A percentile compares a stretch with the other conserved stretches of the same genome.
Evolutionary conservation across 2,888 invertebrate species (phyloP).

Genomic region (Selenia dentaria): DNA sequence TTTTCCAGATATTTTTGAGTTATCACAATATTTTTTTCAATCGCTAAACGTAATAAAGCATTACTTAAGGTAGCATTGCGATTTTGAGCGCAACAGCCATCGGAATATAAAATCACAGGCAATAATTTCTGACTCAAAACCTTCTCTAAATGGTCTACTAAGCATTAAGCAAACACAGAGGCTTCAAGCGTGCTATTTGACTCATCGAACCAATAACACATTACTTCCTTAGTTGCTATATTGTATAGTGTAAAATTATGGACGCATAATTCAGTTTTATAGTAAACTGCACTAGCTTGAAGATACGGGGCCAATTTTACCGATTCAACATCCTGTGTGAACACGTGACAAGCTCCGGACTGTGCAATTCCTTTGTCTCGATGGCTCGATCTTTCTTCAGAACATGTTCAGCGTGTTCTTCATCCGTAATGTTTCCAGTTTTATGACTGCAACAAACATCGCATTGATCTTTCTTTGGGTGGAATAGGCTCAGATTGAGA

Average conservation of each 20-base stretch:
- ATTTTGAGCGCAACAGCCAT: constrained; percentile 36
- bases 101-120: constrained; percentile 35
- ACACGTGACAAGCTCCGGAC: constrained; percentile 25
- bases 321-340: constrained; percentile 38
- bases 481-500: no score
- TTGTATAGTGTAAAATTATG: constrained; percentile 37
- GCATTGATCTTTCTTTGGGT: no score
- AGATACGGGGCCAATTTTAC: constrained; percentile 37
- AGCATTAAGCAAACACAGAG: constrained; percentile 25
- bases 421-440: no score
- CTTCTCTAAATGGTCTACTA: constrained; percentile 26
- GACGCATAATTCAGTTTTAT: constrained; percentile 38
- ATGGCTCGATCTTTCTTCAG: no score
- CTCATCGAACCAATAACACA: constrained; percentile 38
- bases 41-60: no score
- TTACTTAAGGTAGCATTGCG: constrained; percentile 31
- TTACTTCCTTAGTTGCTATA: constrained; percentile 27
- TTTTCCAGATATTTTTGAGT: constrained; percentile 26
- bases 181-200: constrained; percentile 29
- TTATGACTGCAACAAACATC: no score
- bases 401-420: no score
- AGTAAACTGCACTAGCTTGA: constrained; percentile 39
- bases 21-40: no score
- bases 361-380: no score
- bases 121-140: constrained; percentile 27